These are phyloP conservation scores for Drosophila kepulauana DNA, from an alignment of 1,140 invertebrate genomes.

Conservation along the genomic window DNA sequence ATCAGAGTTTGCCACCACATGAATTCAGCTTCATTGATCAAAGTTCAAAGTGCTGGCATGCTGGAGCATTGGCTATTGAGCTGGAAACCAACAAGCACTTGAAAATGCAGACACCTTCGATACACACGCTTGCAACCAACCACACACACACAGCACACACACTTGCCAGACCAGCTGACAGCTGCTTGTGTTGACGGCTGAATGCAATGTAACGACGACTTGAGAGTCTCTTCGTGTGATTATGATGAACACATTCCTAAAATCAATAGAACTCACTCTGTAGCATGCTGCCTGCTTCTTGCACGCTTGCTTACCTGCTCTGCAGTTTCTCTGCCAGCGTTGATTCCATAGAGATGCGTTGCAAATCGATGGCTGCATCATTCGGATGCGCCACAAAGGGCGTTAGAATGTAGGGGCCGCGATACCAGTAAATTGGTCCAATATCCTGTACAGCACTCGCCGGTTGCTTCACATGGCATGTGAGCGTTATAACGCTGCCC, in stretches of 20 bases:
- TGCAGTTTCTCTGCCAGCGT: conserved; percentile 77
- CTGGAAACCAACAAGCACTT: conserved; percentile 57
- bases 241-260: conserved; percentile 23
- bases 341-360: conserved; percentile 83
- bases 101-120: conserved; percentile 12
- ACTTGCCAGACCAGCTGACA: neutral
- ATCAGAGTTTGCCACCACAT: conserved; percentile 50
- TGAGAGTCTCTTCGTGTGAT: conserved; percentile 14
- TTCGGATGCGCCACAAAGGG: conserved; percentile 85
- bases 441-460: conserved; percentile 90
- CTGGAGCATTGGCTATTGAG: conserved; percentile 39
- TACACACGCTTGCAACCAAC: neutral
- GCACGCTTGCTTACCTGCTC: conserved; percentile 69
- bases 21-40: conserved; percentile 76
- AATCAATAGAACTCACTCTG: neutral
- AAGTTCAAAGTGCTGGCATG: conserved; percentile 59
- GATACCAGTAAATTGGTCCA: conserved; percentile 94
- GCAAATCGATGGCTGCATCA: conserved; percentile 84
- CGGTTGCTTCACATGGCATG: conserved; percentile 93
- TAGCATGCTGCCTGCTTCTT: no score
- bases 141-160: neutral
- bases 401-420: conserved; percentile 86
- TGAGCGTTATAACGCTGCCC: conserved; percentile 92
- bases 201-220: conserved; percentile 20
- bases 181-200: neutral